Percentiles rank a stretch among this genome's conserved stretches.
phyloP scores from a whole-genome alignment of 2,797 vertebrate genomes.

The Erithacus rubecula region DNA sequence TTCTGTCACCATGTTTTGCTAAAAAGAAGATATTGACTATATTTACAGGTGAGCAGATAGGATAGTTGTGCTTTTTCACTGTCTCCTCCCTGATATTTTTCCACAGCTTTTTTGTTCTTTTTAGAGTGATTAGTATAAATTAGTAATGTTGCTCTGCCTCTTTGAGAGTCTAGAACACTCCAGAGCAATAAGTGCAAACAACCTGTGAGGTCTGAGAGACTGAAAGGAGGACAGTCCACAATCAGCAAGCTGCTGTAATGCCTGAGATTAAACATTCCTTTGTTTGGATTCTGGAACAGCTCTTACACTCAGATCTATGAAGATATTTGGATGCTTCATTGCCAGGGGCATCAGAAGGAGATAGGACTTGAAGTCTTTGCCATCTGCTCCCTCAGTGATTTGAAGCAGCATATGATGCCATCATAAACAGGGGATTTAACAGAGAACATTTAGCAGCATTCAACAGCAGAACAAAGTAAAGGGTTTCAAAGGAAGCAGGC shows the following conservation, averaged over 20 bases:
- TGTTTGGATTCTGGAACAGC: slow-evolving; percentile 26
- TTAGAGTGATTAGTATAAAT: slow-evolving; percentile 23
- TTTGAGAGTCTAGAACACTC: not conserved
- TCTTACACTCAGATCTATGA: not conserved
- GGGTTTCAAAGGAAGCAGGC: not conserved
- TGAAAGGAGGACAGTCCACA: not conserved
- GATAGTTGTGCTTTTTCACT: not conserved
- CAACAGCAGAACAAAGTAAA: not conserved
- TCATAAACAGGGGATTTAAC: slow-evolving; percentile 1
- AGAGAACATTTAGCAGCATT: not conserved
- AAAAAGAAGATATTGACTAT: not conserved
- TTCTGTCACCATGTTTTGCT: not conserved
- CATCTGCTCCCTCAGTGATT: slow-evolving; percentile 24
- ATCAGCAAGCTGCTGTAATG: not conserved
- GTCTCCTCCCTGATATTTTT: not conserved
- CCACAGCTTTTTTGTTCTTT: not conserved
- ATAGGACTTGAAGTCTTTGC: not conserved
- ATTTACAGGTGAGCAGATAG: not conserved
- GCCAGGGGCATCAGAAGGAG: not conserved
- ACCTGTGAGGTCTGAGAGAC: slow-evolving; percentile 23
- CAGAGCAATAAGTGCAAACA: not conserved
- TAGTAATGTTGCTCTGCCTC: not conserved
- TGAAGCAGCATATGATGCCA: not conserved
- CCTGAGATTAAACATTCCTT: not conserved
- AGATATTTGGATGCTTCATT: not conserved